phyloP scores from a whole-genome alignment of 2,888 invertebrate species.

The Galerucella pusilla region DNA sequence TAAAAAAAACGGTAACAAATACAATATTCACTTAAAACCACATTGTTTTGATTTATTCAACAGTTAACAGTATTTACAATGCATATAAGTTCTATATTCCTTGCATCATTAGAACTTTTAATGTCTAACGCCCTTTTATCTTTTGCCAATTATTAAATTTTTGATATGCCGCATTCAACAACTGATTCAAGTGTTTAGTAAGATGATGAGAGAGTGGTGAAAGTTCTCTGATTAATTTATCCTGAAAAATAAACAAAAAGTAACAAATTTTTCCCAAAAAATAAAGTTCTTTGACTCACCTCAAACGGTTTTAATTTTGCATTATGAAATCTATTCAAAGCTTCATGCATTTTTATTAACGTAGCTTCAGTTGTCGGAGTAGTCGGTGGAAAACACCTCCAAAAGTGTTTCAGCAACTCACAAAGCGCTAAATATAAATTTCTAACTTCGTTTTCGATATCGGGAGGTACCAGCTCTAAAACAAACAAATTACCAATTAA shows the following conservation, averaged over 20 bases:
- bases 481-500: slow-evolving; percentile 42
- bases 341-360: slow-evolving; percentile 89
- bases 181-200: slow-evolving; percentile 87
- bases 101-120: background rate
- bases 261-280: background rate
- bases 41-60: background rate
- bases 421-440: slow-evolving; percentile 87
- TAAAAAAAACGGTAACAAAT: background rate
- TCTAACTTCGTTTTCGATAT: slow-evolving; percentile 85
- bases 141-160: slow-evolving; percentile 89
- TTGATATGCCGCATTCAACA: slow-evolving; percentile 85
- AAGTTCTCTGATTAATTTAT: slow-evolving; percentile 82
- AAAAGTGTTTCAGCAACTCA: slow-evolving; percentile 93
- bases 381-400: slow-evolving; percentile 91
- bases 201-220: slow-evolving; percentile 83
- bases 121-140: slow-evolving; percentile 59
- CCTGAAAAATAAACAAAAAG: slow-evolving; percentile 67
- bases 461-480: slow-evolving; percentile 84
- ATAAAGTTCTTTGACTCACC: slow-evolving; percentile 66
- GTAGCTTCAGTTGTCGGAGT: slow-evolving; percentile 80
- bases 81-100: background rate
- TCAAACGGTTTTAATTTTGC: slow-evolving; percentile 88
- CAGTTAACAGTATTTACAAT: background rate
- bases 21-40: background rate
- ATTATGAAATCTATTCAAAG: slow-evolving; percentile 87